Conservation (phyloP, 2,888 invertebrate genomes). For the Drosophila affinis region DNA sequence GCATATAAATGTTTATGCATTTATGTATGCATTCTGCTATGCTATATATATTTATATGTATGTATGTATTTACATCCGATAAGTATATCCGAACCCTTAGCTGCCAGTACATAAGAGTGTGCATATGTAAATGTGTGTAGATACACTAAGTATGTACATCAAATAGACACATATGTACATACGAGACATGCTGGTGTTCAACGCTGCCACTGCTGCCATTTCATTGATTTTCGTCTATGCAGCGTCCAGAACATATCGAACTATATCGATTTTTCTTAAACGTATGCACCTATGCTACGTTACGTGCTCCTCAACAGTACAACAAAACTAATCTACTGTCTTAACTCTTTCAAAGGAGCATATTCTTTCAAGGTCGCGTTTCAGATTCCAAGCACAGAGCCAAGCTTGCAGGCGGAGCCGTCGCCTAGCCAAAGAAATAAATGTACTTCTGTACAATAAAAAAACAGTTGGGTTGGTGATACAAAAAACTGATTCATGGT, state of each 20-base stretch:
- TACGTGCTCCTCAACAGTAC: background rate
- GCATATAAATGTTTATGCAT: slow-evolving; percentile 30
- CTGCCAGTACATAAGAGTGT: background rate
- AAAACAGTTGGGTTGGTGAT: background rate
- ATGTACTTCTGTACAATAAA: background rate
- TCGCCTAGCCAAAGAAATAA: background rate
- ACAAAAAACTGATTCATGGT: background rate
- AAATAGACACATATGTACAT: background rate
- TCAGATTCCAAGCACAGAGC: background rate
- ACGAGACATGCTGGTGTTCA: slow-evolving; percentile 1
- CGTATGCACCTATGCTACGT: background rate
- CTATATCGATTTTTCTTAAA: background rate
- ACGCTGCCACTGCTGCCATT: slow-evolving; percentile 14
- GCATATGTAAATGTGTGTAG: slow-evolving; percentile 3
- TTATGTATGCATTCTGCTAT: slow-evolving; percentile 19
- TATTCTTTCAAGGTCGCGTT: background rate
- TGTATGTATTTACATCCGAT: slow-evolving; percentile 1
- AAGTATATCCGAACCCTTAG: slow-evolving; percentile 7
- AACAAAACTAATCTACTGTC: background rate
- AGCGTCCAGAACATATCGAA: slow-evolving; percentile 9
- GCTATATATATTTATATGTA: slow-evolving; percentile 5
- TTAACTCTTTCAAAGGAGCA: background rate
- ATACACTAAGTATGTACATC: background rate
- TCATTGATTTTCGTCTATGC: slow-evolving; percentile 19
- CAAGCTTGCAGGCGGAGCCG: background rate